Evolutionary conservation across 2,797 vertebrate genomes (phyloP).

Genomic region (Takifugu ocellatus): DNA sequence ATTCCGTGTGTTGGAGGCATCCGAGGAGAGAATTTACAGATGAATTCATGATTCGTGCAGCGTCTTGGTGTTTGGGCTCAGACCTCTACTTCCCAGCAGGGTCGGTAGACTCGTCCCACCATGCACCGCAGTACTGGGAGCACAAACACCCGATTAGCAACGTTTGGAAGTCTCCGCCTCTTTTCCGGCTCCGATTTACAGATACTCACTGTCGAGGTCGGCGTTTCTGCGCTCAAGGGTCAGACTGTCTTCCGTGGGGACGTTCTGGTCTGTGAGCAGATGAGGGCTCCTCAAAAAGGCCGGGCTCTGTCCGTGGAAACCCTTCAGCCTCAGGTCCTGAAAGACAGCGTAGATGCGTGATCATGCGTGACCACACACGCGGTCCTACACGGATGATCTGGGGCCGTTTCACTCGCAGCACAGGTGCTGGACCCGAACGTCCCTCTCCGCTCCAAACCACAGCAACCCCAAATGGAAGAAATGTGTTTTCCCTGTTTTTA

Average conservation of each 20-base stretch:
- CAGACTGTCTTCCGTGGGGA: conserved; percentile 59
- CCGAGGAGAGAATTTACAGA: too few species aligned
- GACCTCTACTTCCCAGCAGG: conserved; percentile 82
- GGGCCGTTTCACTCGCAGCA: conserved; percentile 29
- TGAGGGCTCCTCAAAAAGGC: conserved; percentile 61
- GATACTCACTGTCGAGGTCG: conserved; percentile 84
- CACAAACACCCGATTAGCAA: background rate
- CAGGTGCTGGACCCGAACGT: conserved; percentile 52
- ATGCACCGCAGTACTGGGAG: conserved; percentile 89
- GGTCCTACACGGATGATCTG: background rate
- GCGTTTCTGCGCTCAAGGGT: conserved; percentile 79
- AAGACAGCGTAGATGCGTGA: conserved; percentile 30
- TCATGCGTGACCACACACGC: conserved; percentile 2
- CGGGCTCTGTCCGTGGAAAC: conserved; percentile 47
- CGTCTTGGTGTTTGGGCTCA: background rate
- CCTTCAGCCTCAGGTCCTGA: conserved; percentile 65
- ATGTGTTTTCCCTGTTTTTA: conserved; percentile 57
- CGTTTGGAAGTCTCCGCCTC: background rate
- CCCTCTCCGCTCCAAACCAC: conserved; percentile 50
- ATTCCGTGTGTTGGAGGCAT: too few species aligned
- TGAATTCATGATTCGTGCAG: background rate
- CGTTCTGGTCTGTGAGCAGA: conserved; percentile 61
- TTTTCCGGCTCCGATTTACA: background rate
- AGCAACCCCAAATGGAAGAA: conserved; percentile 71
- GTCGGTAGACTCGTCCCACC: conserved; percentile 94